Conservation (phyloP, 2,888 invertebrate genomes). For the Cybosia mesomella region DNA sequence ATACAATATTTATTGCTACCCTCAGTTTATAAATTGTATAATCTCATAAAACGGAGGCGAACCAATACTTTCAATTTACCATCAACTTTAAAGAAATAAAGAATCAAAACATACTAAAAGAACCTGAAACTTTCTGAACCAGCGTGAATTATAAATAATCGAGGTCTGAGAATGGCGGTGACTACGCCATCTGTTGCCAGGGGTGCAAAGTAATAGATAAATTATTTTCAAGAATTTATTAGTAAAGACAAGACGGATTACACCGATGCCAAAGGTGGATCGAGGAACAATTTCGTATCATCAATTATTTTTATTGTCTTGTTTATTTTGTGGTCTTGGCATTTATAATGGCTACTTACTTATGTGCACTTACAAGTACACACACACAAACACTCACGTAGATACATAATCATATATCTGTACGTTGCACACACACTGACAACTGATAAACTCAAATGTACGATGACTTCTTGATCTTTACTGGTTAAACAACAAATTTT, state of each 20-base stretch:
- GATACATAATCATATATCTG: too few relatives aligned
- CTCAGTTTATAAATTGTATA: too few relatives aligned
- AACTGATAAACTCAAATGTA: too few relatives aligned
- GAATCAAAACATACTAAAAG: not conserved
- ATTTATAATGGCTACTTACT: too few relatives aligned
- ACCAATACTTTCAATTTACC: slow-evolving; percentile 8
- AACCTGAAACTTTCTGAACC: not conserved
- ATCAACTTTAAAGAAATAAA: not conserved
- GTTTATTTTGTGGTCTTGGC: not conserved
- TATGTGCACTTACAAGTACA: too few relatives aligned
- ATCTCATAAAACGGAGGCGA: not conserved
- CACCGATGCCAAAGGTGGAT: not conserved
- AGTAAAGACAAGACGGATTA: not conserved
- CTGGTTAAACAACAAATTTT: too few relatives aligned
- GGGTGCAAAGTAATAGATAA: not conserved
- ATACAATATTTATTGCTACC: too few relatives aligned
- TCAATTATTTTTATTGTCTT: not conserved
- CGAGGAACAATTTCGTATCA: not conserved
- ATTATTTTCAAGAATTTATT: not conserved
- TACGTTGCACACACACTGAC: too few relatives aligned
- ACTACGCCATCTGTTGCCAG: slow-evolving; percentile 35
- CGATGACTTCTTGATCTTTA: too few relatives aligned
- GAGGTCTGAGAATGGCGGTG: slow-evolving; percentile 20
- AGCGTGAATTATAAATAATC: slow-evolving; percentile 32
- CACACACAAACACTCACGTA: too few relatives aligned